Percentiles rank a stretch among this genome's conserved stretches.
Conservation (phyloP, 2,797 vertebrate genomes). For the Eupleurogrammus muticus region DNA sequence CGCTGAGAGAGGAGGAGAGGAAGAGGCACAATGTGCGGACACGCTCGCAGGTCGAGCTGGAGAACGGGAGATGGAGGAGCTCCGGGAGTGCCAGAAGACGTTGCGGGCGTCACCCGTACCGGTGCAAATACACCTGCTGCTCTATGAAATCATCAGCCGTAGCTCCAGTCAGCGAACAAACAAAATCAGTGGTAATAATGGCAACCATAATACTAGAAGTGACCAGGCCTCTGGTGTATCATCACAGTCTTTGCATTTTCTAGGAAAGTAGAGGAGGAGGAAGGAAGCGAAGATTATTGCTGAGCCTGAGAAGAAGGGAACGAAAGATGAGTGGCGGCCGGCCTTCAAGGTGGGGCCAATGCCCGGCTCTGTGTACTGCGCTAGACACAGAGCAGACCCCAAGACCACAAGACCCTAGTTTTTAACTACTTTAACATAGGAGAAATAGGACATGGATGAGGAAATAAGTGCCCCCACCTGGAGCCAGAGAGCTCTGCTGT, state of each 20-base stretch:
- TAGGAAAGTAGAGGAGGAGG: constrained; percentile 88
- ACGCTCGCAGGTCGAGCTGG: constrained; percentile 84
- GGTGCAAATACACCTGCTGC: constrained; percentile 80
- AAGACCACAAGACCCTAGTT: constrained; percentile 12
- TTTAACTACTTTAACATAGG: constrained; percentile 10
- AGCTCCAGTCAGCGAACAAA: constrained; percentile 15
- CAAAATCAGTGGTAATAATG: constrained; percentile 2
- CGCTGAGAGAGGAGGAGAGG: constrained; percentile 88
- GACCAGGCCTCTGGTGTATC: constrained; percentile 74
- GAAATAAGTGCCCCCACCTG: constrained; percentile 33
- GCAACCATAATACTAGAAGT: constrained; percentile 30
- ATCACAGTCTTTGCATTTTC: constrained; percentile 88
- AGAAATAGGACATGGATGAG: constrained; percentile 44
- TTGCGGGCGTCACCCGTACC: constrained; percentile 91
- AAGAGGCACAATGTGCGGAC: constrained; percentile 84
- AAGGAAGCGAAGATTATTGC: constrained; percentile 80
- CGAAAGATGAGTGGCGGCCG: constrained; percentile 72
- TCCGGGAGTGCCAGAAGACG: constrained; percentile 88
- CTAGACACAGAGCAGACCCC: constrained; percentile 55
- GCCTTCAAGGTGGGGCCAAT: constrained; percentile 88
- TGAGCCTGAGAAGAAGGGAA: constrained; percentile 74
- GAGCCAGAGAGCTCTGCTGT: constrained; percentile 27
- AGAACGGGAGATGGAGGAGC: constrained; percentile 88
- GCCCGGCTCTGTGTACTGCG: constrained; percentile 79
- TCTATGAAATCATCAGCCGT: constrained; percentile 82